Base-by-base conservation (phyloP, 2,113 vertebrate genomes). In the Cepphus grylle region DNA sequence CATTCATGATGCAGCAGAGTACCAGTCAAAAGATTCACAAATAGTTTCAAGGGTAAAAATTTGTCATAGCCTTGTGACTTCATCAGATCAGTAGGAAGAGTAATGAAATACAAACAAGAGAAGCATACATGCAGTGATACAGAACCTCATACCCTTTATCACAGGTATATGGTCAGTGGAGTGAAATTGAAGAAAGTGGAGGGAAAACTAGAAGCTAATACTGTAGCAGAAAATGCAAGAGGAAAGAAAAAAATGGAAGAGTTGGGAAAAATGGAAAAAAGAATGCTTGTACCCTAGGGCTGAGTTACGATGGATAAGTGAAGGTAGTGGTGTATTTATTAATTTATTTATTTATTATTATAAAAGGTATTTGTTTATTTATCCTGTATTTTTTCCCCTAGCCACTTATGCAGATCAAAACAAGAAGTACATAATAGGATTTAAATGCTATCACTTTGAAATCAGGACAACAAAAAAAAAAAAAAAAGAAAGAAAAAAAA, bases 111-210 rank as follows among this genome's bases (percentile, higher is more conserved):
- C 15, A 84, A 74, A 52, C 3, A 69, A 32, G 11, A 45, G 34
- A 69, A 47, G 7, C 0, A 18, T 29, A 34, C 0, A 0, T 32
- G 9, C 36, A 29, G 15, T 52, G 34, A 36, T 36, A 34, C 21
- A 67, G 36, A 40, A 63, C 14, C 34, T 56, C 25, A 29, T 16
- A 27, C 2, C 3, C 15, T 70, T 62, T 74, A 22, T n/a, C 29
- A 63, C 6, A 87, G 20, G 6, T 66, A 34, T 32, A 53, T 5
- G 1, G 4, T 80, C 49, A 52, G 15, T 67, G 10, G 16, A 88
- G 38, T 63, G 34, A 56, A 84, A 70, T 38, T 40, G 47, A 36
- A 21, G 43, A 63, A 80, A 88, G 30, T 53, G 25, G 63, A 80
- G 1, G 25, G 32, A 45, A 69, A 50, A 29, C 11, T 83, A 29